Conservation (phyloP, 2,888 invertebrate genomes). For the Dendrolimus houi region DNA sequence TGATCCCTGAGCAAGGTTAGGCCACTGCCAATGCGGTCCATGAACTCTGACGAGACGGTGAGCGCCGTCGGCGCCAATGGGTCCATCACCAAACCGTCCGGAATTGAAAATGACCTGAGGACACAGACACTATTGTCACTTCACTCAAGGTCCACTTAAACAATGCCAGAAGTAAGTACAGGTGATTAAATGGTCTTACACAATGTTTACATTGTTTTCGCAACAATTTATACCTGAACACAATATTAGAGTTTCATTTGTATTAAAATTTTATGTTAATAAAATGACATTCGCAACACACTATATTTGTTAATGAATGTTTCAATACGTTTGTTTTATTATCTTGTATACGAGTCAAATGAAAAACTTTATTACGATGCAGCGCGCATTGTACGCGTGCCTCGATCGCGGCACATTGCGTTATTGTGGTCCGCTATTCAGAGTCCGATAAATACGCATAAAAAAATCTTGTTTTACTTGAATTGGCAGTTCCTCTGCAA, state of each 20-base stretch:
- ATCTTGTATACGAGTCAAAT: not conserved
- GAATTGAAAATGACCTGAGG: constrained; percentile 61
- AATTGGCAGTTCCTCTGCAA: not conserved
- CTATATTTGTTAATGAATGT: too few species aligned
- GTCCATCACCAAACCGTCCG: constrained; percentile 68
- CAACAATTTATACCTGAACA: too few species aligned
- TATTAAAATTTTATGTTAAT: too few species aligned
- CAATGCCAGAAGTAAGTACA: too few species aligned
- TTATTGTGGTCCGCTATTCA: not conserved
- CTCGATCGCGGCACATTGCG: not conserved
- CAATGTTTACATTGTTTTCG: too few species aligned
- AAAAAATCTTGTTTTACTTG: not conserved
- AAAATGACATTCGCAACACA: too few species aligned
- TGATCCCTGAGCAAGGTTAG: constrained; percentile 58
- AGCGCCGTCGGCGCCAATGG: constrained; percentile 63
- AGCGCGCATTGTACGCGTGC: not conserved
- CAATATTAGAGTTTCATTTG: too few species aligned
- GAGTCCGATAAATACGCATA: not conserved
- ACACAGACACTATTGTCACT: not conserved
- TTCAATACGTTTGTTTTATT: not conserved
- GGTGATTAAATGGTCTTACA: too few species aligned
- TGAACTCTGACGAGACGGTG: constrained; percentile 60
- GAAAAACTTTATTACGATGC: not conserved
- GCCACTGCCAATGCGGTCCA: constrained; percentile 66
- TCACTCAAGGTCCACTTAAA: not conserved